Evolutionary conservation across 2,113 vertebrate species (phyloP), one percentile per base, ranked within the genome.

Genomic region (Gobius niger): DNA sequence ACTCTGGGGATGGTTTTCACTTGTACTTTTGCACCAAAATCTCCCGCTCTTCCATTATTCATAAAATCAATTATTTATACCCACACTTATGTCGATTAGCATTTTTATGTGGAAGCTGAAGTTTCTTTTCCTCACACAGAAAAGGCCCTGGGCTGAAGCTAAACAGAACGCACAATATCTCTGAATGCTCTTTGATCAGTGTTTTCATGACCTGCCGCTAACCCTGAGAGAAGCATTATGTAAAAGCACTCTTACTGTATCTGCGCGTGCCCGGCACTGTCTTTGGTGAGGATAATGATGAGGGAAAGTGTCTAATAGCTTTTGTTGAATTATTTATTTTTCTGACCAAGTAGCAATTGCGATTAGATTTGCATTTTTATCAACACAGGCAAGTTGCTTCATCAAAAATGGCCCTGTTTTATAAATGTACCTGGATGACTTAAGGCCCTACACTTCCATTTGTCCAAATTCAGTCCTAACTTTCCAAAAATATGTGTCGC

Each of bases 131-230:
- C 11, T 60, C 72, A 56, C 72, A 72, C 83, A 89, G 0, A 50
- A 10, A 54, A 16, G 52, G 65, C 81, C 66, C 42, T 3, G 46
- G 74, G 82, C 66, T 49, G 75, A 75, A 68, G 72, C 60, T 83
- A 64, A 73, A 57, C 49, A 74, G 49, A 82, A 67, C 47, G 57
- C 47, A 73, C 61, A 76, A 60, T 49, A 67, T 59, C 77, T 68
- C 59, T 80, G 71, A 78, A 83, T 81, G 76, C 77, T 77, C 57
- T 78, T 53, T 77, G 68, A 85, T 82, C 76, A 82, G 53, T 72
- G 67, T 83, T 69, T 73, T 79, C 75, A 82, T 82, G 79, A 82
- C 77, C 66, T 75, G 57, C 63, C 81, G 42, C 74, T 78, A 70
- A 82, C 78, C 44, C 63, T 8, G 24, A 67, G 62, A 78, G 69